Evolutionary conservation across 2,797 vertebrate genomes (phyloP), one percentile per base, ranked within the genome.

Genomic region (Otus scops): DNA sequence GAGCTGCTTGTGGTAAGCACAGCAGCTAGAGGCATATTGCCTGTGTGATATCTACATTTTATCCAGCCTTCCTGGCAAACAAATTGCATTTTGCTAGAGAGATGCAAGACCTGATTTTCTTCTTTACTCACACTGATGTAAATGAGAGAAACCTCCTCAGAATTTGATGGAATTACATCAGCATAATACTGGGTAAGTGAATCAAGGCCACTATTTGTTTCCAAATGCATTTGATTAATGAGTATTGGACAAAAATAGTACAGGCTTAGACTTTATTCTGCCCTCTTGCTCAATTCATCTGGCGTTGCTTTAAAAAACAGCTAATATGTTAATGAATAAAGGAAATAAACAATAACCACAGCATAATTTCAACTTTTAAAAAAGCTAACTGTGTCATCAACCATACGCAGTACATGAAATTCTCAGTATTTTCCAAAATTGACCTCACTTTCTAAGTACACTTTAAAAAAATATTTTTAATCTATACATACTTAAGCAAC

Each of bases 1-100:
- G 97, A 98, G 97, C 95, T 97, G 95, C 94, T 88, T 69, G 79
- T 89, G 85, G 90, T 83, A 95, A 97, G 96, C 91, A 93, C 47
- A 59, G 88, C 60, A 95, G 93, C 95, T 95, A 95, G 68, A 96
- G 77, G 84, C 87, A 94, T 79, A 94, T 50, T 90, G 93, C 59
- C 74, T 96, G 38, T 89, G 56, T 95, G 89, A 95, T 88, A 95
- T 61, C 95, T 90, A 80, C 60, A 82, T 89, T 90, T 97, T 48
- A 93, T 60, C 88, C 54, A 56, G 57, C 70, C 81, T 91, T 71
- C 54, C 91, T 84, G 59, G 59, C 73, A 96, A 95, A 96, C 87
- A 93, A 96, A 60, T 61, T 38, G 28, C 79, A 8, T 88, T 96
- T 92, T 91, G 69, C 64, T 88, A 77, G 63, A 48, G 81, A 82